Evolutionary conservation across 2,113 vertebrate genomes (phyloP).

Genomic region (Lagopus leucura): DNA sequence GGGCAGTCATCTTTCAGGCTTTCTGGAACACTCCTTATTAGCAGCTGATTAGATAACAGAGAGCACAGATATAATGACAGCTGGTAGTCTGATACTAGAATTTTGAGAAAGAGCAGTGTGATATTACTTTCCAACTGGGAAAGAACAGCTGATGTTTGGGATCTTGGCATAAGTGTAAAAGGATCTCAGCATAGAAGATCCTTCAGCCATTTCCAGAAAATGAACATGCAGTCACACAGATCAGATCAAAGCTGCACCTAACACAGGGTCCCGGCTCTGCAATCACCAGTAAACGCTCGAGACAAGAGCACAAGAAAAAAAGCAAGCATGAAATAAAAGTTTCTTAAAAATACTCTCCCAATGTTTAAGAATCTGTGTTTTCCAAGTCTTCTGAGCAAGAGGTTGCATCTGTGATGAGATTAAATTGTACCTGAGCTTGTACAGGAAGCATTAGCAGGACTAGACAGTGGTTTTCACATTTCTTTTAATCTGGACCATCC

Average conservation of each 20-base stretch:
- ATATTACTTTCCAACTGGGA: neutral
- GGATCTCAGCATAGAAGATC: neutral
- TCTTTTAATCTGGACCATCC: neutral
- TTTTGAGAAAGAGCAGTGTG: neutral
- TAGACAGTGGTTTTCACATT: neutral
- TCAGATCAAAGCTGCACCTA: neutral
- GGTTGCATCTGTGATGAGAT: neutral
- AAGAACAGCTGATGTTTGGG: neutral
- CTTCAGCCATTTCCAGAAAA: neutral
- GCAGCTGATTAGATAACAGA: neutral
- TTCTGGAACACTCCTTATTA: slow-evolving; percentile 20
- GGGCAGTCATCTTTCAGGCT: neutral
- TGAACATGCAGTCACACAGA: neutral
- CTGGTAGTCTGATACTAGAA: neutral
- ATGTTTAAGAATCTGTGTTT: neutral
- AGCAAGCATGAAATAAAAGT: neutral
- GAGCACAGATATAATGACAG: neutral
- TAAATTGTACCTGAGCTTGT: neutral
- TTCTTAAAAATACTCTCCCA: neutral
- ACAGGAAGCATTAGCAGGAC: neutral
- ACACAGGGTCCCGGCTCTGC: neutral
- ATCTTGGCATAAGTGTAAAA: neutral
- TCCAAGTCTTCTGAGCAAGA: neutral
- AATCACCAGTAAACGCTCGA: neutral
- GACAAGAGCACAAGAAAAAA: neutral